These are phyloP conservation scores for Calosoma granatense DNA, from an alignment of 1,140 invertebrate species.

Conservation along the genomic window DNA sequence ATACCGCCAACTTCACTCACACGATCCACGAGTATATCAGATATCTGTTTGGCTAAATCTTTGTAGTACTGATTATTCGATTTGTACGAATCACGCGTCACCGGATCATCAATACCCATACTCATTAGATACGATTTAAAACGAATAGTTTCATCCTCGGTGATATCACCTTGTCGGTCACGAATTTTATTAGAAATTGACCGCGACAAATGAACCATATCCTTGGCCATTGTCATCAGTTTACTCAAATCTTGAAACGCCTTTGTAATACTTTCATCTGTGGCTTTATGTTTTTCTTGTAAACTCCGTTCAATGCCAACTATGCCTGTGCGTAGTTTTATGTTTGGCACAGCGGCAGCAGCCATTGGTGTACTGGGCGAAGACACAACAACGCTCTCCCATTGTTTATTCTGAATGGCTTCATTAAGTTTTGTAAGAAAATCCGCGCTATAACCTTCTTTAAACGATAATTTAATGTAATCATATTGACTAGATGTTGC, in stretches of 20 bases:
- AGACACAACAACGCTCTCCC: constrained; percentile 39
- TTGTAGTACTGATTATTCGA: constrained; percentile 79
- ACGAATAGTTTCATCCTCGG: constrained; percentile 92
- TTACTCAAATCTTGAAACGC: constrained; percentile 94
- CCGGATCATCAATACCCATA: constrained; percentile 94
- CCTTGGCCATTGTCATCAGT: constrained; percentile 92
- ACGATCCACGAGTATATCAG: constrained; percentile 67
- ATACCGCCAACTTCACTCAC: constrained; percentile 88
- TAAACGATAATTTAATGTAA: constrained; percentile 80
- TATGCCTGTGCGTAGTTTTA: constrained; percentile 77
- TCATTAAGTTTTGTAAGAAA: constrained; percentile 56
- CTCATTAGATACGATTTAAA: constrained; percentile 95
- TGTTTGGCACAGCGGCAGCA: constrained; percentile 34
- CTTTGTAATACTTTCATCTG: constrained; percentile 80
- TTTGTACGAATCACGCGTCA: constrained; percentile 82
- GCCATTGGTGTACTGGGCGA: constrained; percentile 19
- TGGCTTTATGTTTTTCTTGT: constrained; percentile 79
- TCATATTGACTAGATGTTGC: constrained; percentile 56
- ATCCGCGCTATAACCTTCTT: constrained; percentile 64
- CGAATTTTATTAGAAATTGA: constrained; percentile 88
- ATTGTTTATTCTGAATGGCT: constrained; percentile 47
- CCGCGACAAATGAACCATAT: constrained; percentile 91
- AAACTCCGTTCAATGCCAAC: constrained; percentile 91
- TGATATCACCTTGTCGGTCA: constrained; percentile 91
- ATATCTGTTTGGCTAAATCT: constrained; percentile 80